Percentiles rank a stretch among this genome's conserved stretches.
Evolutionary conservation across 2,888 invertebrate species (phyloP).

Genomic region (Gastracanthus pulcherrimus): DNA sequence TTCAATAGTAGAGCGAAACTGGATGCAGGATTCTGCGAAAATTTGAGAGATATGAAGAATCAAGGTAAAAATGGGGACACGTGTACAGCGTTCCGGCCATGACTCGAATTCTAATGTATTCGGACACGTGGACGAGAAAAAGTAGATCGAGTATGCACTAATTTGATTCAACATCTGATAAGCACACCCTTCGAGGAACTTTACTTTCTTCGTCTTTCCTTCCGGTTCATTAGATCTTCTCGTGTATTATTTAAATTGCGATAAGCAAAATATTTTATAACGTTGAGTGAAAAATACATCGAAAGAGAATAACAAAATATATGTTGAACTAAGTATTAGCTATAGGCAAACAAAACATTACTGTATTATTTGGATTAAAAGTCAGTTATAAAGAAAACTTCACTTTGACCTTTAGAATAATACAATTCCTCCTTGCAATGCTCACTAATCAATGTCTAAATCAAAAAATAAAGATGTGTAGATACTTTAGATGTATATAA

Average conservation of each 20-base stretch:
- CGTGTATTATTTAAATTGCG: not conserved
- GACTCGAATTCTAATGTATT: constrained; percentile 4
- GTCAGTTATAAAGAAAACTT: too few relatives aligned
- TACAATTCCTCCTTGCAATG: too few relatives aligned
- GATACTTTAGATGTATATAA: too few relatives aligned
- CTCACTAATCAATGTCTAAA: too few relatives aligned
- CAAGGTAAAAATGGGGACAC: not conserved
- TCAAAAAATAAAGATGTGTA: too few relatives aligned
- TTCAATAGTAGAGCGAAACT: not conserved
- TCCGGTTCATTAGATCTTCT: constrained; percentile 28
- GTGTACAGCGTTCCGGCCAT: not conserved
- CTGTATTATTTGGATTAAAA: too few relatives aligned
- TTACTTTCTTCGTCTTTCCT: constrained; percentile 7
- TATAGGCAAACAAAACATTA: too few relatives aligned
- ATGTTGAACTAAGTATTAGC: too few relatives aligned
- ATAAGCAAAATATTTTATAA: too few relatives aligned
- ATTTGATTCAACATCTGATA: constrained; percentile 27
- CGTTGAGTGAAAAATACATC: too few relatives aligned
- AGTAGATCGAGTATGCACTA: not conserved
- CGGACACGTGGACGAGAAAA: constrained; percentile 21
- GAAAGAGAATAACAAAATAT: too few relatives aligned
- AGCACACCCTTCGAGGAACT: constrained; percentile 15
- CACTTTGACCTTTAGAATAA: too few relatives aligned
- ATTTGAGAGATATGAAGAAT: not conserved
- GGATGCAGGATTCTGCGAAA: not conserved